These are phyloP conservation scores for Argya squamiceps DNA, from an alignment of 2,797 vertebrate genomes.

Conservation along the genomic window DNA sequence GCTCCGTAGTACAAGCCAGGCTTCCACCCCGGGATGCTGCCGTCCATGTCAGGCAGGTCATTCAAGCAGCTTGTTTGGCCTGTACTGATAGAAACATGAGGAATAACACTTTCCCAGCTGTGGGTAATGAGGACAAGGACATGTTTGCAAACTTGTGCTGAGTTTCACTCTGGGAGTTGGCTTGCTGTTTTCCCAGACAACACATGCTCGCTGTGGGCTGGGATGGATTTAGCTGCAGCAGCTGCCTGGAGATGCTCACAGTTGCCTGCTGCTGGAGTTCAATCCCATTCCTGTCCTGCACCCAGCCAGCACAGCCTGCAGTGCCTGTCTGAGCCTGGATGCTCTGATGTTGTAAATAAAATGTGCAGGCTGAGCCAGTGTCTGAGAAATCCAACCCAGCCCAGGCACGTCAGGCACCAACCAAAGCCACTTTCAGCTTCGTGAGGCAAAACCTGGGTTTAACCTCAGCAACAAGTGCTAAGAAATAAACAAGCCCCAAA, in stretches of 20 bases:
- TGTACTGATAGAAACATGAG: constrained; percentile 75
- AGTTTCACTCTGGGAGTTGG: constrained; percentile 44
- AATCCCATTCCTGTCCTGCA: not conserved
- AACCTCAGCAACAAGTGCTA: not conserved
- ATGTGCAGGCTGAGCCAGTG: constrained; percentile 18
- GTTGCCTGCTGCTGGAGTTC: constrained; percentile 32
- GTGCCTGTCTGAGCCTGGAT: not conserved
- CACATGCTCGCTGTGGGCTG: constrained; percentile 48
- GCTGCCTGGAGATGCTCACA: constrained; percentile 60
- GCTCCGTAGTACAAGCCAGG: constrained; percentile 92
- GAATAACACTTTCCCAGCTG: constrained; percentile 52
- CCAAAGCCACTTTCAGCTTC: not conserved
- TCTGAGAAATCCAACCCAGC: not conserved
- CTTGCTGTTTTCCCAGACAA: constrained; percentile 53
- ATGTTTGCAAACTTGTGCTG: constrained; percentile 41
- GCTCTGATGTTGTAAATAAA: constrained; percentile 14
- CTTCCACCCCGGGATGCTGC: constrained; percentile 82
- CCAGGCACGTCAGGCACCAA: not conserved
- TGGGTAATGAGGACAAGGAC: constrained; percentile 39
- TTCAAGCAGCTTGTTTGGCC: constrained; percentile 84
- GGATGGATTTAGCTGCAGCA: constrained; percentile 52
- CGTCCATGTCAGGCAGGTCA: constrained; percentile 85
- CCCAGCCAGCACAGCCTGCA: constrained; percentile 22
- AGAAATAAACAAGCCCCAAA: not conserved
- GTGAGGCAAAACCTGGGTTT: not conserved